Evolutionary conservation across 2,888 invertebrate genomes (phyloP).

Genomic region (Himalopsyche kuldschensis): DNA sequence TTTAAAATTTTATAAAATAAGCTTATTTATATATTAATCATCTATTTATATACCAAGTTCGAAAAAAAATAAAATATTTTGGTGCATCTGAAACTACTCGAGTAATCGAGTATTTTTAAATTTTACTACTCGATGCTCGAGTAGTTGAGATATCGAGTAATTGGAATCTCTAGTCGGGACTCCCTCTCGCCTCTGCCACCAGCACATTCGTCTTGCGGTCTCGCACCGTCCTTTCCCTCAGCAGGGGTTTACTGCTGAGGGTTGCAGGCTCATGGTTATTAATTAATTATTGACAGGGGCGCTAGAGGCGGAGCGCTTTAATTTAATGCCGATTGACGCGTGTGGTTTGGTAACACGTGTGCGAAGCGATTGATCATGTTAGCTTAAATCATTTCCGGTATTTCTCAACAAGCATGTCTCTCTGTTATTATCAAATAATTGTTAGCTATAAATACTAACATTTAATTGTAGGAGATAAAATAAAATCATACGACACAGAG

Average conservation of each 20-base stretch:
- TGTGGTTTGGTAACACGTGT: not conserved
- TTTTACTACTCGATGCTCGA: too few species aligned
- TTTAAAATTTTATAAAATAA: too few species aligned
- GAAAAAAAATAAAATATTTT: too few species aligned
- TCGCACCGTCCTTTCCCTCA: not conserved
- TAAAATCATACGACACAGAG: too few species aligned
- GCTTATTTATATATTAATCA: too few species aligned
- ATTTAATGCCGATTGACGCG: not conserved
- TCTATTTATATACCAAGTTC: too few species aligned
- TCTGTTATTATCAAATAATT: not conserved
- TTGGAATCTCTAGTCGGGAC: too few species aligned
- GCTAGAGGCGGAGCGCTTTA: not conserved
- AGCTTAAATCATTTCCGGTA: not conserved
- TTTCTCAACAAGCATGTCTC: not conserved
- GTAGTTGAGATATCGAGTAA: too few species aligned
- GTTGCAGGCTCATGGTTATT: not conserved
- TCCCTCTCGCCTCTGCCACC: not conserved
- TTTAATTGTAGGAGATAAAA: too few species aligned
- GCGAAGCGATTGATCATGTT: not conserved
- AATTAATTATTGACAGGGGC: not conserved
- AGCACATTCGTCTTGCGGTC: not conserved
- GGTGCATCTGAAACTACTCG: too few species aligned
- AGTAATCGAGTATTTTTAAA: too few species aligned
- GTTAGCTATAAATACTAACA: too few species aligned
- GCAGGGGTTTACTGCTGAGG: not conserved